phyloP scores from a whole-genome alignment of 2,888 invertebrate genomes.

The Holacanthella duospinosa region DNA sequence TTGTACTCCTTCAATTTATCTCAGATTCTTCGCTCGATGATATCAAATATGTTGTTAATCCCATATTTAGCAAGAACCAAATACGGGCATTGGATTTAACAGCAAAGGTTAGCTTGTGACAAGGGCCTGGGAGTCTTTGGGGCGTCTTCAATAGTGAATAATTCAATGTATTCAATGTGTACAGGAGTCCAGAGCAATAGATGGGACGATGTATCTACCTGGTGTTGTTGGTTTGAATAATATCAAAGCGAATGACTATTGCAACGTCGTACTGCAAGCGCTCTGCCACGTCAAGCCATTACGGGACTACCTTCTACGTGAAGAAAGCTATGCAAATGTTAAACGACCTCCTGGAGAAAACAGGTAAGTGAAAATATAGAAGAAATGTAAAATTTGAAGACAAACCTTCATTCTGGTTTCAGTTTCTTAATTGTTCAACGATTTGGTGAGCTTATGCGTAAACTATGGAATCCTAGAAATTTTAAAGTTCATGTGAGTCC shows the following conservation, averaged over 20 bases:
- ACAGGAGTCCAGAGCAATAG: constrained; percentile 74
- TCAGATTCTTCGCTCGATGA: constrained; percentile 90
- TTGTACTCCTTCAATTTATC: constrained; percentile 35
- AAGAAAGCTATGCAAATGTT: constrained; percentile 78
- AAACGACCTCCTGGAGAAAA: constrained; percentile 93
- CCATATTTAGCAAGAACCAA: constrained; percentile 76
- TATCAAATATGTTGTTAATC: constrained; percentile 96
- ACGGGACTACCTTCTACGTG: constrained; percentile 86
- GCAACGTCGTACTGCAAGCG: constrained; percentile 95
- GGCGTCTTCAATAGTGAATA: too few species aligned
- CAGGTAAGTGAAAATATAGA: constrained; percentile 41
- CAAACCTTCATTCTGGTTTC: not conserved
- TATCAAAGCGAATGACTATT: constrained; percentile 99
- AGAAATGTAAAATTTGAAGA: not conserved
- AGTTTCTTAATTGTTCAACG: constrained; percentile 72
- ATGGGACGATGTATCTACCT: constrained; percentile 91
- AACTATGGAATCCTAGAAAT: constrained; percentile 97
- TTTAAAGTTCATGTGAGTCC: constrained; percentile 99
- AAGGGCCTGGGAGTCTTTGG: too few species aligned
- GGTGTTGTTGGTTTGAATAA: constrained; percentile 98
- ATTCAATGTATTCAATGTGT: too few species aligned
- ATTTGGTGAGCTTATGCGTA: constrained; percentile 91
- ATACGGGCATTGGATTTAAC: constrained; percentile 69
- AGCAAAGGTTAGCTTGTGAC: constrained; percentile 52
- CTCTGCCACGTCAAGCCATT: constrained; percentile 89